phyloP scores from a whole-genome alignment of 2,888 invertebrate species.

The Philopedon plagiatum region DNA sequence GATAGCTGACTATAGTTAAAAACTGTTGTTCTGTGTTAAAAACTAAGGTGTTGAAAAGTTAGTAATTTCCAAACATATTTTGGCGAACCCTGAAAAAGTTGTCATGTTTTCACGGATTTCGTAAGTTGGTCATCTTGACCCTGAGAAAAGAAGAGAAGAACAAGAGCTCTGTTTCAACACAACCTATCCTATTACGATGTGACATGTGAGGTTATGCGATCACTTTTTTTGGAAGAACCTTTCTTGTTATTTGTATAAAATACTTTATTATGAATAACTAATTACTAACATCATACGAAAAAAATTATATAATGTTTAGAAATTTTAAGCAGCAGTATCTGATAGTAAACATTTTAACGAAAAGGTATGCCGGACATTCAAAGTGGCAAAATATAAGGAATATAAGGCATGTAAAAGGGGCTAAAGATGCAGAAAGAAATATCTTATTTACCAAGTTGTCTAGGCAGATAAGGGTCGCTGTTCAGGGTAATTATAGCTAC shows the following conservation, averaged over 20 bases:
- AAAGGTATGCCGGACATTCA: slow-evolving; percentile 77
- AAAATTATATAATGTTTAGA: slow-evolving; percentile 8
- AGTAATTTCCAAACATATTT: neutral
- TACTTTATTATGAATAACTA: neutral
- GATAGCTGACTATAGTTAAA: neutral
- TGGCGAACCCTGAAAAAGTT: neutral
- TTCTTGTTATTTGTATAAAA: neutral
- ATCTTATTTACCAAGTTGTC: slow-evolving; percentile 69
- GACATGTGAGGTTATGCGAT: neutral
- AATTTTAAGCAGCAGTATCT: slow-evolving; percentile 1
- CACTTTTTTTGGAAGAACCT: neutral
- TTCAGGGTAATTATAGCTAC: slow-evolving; percentile 71
- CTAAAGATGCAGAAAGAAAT: slow-evolving; percentile 75
- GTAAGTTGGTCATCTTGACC: no score
- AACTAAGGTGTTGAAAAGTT: neutral
- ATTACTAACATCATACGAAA: neutral
- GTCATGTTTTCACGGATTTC: no score
- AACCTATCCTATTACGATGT: neutral
- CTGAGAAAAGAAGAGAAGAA: neutral
- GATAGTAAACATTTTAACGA: slow-evolving; percentile 43
- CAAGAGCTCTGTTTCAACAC: neutral
- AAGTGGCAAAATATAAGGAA: slow-evolving; percentile 87
- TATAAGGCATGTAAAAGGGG: slow-evolving; percentile 78
- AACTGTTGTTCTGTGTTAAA: no score
- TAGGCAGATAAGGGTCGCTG: slow-evolving; percentile 74